Evolutionary conservation across 23 tunicate genomes (phyloP), one percentile per base, ranked within the genome.

Genomic region (Halocynthia aurantium): DNA sequence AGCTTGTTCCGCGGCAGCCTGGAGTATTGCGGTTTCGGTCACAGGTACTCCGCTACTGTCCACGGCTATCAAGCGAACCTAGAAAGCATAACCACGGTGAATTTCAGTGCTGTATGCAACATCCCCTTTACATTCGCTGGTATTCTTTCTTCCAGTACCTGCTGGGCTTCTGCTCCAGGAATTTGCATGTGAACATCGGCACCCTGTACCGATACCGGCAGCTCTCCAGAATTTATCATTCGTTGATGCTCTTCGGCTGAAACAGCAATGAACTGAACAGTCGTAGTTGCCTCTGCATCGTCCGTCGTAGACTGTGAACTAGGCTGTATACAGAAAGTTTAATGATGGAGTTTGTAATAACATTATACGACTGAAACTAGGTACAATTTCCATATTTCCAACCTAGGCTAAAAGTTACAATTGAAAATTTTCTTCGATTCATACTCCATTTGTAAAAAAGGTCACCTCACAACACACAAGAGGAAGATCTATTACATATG

Each of bases 1-100:
- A 6, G 99, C 99, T 69, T 96, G 99, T 62, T 96, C 96, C 6
- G 99, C 99, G 52, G 99, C 99, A 70, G 99, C 99, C 80, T 96
- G 99, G 50, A 96, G 78, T 53, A 96, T 89, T 17, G 93, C 86
- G 0, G 91, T 80, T 63, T 94, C 99, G 51, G 99, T 94, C 18
- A 94, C 99, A 31, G 99, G 99, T 2, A 94, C 87, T 9, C 99
- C 99, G 74, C 78, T 88, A 75, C 90, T 88, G 72, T 94, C 99
- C 6, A 94, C 95, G 6, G 99, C 99, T 22, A 94, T 94, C 10
- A 94, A 61, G 11, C 99, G 88, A 55, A 94, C 95, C 88, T 83
- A 57, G n/a, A 22, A 13, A 12, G 20, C 11, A 72, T 12, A 72
- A n/a, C 17, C 13, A 17, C 20, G 20, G 13, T 68, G 64, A 60